Evolutionary conservation across 2,797 vertebrate species (phyloP).

Genomic region (Fringilla coelebs): DNA sequence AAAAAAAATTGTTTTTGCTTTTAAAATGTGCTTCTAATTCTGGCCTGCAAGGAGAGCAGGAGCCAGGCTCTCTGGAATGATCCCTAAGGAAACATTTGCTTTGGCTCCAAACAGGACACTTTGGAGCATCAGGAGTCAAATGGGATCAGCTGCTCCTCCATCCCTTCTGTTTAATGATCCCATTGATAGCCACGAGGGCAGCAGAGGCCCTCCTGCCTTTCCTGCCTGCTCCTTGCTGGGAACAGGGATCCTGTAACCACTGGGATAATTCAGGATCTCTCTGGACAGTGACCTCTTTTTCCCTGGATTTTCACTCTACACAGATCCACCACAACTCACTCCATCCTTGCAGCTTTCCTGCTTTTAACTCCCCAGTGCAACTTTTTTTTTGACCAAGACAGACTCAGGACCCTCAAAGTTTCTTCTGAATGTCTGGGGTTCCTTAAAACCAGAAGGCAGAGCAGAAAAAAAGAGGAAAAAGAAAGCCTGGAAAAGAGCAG

Average conservation of each 20-base stretch:
- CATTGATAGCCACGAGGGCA: not conserved
- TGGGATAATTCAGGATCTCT: not conserved
- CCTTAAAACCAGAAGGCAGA: not conserved
- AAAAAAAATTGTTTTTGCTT: not conserved
- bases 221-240: not conserved
- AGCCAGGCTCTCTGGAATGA: constrained; percentile 12
- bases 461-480: not conserved
- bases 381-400: not conserved
- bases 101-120: constrained; percentile 29
- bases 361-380: not conserved
- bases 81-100: constrained; percentile 59
- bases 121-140: constrained; percentile 21
- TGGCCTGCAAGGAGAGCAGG: not conserved
- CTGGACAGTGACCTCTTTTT: not conserved
- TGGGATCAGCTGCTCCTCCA: constrained; percentile 8
- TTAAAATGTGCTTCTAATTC: constrained; percentile 25
- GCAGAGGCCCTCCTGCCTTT: not conserved
- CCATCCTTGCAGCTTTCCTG: not conserved
- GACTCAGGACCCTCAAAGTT: not conserved
- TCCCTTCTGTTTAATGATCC: not conserved
- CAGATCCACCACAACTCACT: not conserved
- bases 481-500: not conserved
- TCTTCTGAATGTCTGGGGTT: not conserved
- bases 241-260: rapidly evolving
- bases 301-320: not conserved